Evolutionary conservation across 2,888 invertebrate species (phyloP).

Genomic region (Nineta flava): DNA sequence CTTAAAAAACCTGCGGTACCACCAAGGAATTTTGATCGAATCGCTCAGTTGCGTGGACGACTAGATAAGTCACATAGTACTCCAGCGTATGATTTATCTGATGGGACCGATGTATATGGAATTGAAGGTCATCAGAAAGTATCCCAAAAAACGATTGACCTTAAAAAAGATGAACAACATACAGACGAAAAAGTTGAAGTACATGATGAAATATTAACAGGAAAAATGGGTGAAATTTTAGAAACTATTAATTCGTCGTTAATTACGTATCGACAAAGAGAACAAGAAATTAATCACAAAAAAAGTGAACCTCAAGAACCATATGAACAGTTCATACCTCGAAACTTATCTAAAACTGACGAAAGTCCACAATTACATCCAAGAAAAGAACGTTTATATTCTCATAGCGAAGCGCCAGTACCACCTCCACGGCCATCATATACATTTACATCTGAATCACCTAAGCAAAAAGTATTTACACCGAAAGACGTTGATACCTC

Average conservation of each 20-base stretch:
- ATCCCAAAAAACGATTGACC: background rate
- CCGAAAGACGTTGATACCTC: background rate
- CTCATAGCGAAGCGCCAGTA: constrained; percentile 16
- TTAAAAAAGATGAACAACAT: background rate
- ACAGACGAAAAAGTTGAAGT: background rate
- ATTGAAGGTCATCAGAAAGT: background rate
- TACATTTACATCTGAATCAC: constrained; percentile 4
- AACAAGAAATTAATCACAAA: background rate
- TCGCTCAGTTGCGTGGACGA: constrained; percentile 31
- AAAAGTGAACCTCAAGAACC: background rate
- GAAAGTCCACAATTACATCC: background rate
- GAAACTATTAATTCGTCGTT: background rate
- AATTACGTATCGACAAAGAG: background rate
- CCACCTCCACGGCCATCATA: constrained; percentile 20
- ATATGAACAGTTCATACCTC: background rate
- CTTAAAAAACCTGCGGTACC: constrained; percentile 22
- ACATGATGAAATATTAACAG: background rate
- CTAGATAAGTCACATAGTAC: constrained; percentile 70
- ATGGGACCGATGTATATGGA: constrained; percentile 12
- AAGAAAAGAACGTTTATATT: background rate
- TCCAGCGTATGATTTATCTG: constrained; percentile 54
- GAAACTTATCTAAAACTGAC: constrained; percentile 5
- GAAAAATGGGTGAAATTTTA: background rate
- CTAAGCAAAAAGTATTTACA: constrained; percentile 8
- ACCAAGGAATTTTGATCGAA: constrained; percentile 19